Percentiles rank a stretch among this genome's conserved stretches.
These are phyloP conservation scores for Suncus etruscus DNA, from an alignment of 2,113 vertebrate species.

Conservation along the genomic window DNA sequence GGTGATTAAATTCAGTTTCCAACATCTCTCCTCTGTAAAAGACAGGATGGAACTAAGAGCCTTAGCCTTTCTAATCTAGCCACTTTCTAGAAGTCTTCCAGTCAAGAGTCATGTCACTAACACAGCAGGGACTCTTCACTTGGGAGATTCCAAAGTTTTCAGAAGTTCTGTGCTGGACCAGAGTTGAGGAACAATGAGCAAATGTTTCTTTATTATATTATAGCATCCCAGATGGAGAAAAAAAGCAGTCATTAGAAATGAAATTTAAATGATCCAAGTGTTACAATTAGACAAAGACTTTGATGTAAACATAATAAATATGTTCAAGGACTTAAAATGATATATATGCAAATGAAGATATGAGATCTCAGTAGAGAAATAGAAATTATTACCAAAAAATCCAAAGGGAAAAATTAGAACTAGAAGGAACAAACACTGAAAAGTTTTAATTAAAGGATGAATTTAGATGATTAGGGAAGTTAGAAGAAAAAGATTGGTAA, in stretches of 20 bases:
- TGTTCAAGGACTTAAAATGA: background rate
- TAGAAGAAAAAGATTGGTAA: background rate
- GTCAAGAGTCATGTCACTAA: background rate
- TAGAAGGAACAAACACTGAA: background rate
- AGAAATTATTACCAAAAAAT: slow-evolving; percentile 4
- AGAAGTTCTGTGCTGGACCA: background rate
- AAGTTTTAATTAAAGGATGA: background rate
- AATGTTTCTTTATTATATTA: background rate
- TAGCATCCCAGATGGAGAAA: background rate
- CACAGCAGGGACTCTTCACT: background rate
- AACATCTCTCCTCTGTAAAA: background rate
- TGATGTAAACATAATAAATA: background rate
- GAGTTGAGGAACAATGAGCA: background rate
- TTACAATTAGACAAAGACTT: slow-evolving; percentile 8
- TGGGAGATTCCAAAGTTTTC: background rate
- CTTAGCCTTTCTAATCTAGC: background rate
- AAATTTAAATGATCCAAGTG: slow-evolving; percentile 11
- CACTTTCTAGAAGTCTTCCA: background rate
- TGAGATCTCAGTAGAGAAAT: background rate
- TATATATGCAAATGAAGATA: background rate
- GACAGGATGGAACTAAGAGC: background rate
- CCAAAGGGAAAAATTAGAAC: background rate
- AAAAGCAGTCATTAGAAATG: background rate
- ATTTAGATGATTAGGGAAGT: background rate
- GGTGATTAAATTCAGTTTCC: background rate